phyloP scores from a whole-genome alignment of 2,113 vertebrate genomes.

The Daubentonia madagascariensis region DNA sequence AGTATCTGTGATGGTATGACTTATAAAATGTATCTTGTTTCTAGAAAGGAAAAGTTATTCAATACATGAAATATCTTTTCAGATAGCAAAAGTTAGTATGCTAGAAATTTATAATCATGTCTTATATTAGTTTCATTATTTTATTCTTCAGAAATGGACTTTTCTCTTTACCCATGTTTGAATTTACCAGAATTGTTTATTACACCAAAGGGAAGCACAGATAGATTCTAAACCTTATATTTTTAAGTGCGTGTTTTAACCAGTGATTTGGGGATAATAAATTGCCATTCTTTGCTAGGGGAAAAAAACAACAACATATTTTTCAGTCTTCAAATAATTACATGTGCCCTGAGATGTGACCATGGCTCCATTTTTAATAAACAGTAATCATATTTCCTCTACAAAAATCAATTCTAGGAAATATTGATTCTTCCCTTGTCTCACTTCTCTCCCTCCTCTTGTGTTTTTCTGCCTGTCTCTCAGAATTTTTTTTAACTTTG shows the following conservation, averaged over 20 bases:
- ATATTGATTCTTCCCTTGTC: constrained; percentile 26
- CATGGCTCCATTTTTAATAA: constrained; percentile 58
- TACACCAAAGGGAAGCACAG: background rate
- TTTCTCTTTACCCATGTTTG: background rate
- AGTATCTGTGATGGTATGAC: background rate
- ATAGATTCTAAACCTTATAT: constrained; percentile 9
- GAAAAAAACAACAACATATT: background rate
- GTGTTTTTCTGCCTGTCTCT: constrained; percentile 8
- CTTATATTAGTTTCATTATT: background rate
- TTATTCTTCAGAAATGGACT: constrained; percentile 17
- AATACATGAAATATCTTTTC: constrained; percentile 13
- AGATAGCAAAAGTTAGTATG: background rate
- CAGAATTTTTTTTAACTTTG: background rate
- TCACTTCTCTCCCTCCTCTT: background rate
- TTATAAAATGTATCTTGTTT: constrained; percentile 27
- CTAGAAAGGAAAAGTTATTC: background rate
- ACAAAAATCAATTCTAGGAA: constrained; percentile 56
- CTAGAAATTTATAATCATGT: background rate
- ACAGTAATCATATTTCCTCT: constrained; percentile 57
- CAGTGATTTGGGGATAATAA: constrained; percentile 25
- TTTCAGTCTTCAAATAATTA: constrained; percentile 56
- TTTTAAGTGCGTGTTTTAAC: constrained; percentile 41
- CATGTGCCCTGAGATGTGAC: constrained; percentile 29
- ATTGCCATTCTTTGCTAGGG: constrained; percentile 3
- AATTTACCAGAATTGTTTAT: constrained; percentile 34